Conservation (phyloP, 2,113 vertebrate genomes). For the Sinocyclocheilus grahami region DNA sequence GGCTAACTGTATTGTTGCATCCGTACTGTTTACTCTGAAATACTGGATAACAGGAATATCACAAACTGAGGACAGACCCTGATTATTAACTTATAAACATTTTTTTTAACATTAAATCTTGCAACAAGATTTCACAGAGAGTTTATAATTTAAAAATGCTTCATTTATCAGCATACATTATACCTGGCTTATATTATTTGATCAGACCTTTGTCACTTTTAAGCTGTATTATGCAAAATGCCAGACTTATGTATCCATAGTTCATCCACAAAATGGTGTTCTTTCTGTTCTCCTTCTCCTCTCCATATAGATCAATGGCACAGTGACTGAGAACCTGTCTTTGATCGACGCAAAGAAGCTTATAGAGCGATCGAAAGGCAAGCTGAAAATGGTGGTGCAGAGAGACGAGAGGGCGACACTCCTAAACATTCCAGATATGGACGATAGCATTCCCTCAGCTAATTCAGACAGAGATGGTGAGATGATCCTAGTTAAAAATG, state of each 20-base stretch:
- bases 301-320: slow-evolving; percentile 90
- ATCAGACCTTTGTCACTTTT: too few relatives aligned
- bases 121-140: neutral
- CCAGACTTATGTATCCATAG: too few relatives aligned
- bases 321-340: slow-evolving; percentile 98
- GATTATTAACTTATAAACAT: too few relatives aligned
- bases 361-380: slow-evolving; percentile 98
- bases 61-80: too few relatives aligned
- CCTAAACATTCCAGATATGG: slow-evolving; percentile 93
- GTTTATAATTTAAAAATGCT: neutral
- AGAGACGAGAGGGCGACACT: slow-evolving; percentile 92
- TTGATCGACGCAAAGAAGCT: slow-evolving; percentile 97
- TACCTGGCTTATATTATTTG: too few relatives aligned
- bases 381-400: slow-evolving; percentile 98
- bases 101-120: too few relatives aligned
- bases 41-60: too few relatives aligned
- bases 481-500: slow-evolving; percentile 52
- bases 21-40: too few relatives aligned
- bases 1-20: too few relatives aligned
- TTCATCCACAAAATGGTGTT: neutral
- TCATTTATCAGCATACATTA: neutral
- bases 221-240: too few relatives aligned
- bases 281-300: neutral
- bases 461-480: slow-evolving; percentile 97
- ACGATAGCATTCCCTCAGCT: slow-evolving; percentile 95